Base-by-base conservation (phyloP, 2,888 invertebrate species). In the Sphaerophoria taeniata region DNA sequence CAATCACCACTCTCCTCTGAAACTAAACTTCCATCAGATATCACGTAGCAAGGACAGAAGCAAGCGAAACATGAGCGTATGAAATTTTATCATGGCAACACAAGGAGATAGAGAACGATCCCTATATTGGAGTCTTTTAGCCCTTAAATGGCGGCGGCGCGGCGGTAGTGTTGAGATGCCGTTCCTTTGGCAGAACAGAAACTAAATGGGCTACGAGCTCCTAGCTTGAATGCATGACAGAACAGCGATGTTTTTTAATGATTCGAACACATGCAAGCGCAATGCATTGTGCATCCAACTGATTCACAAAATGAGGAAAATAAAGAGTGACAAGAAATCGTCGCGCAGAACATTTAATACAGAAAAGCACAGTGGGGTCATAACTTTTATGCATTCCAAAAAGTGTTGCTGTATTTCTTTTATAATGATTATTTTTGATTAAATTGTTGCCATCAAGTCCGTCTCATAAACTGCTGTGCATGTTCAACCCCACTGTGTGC, bases 11-110 rank as follows among this genome's bases (percentile, higher is more conserved):
- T 36, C 9, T 12, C 70, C 61, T 71, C 65, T 6, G 9, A 65
- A 78, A 71, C 78, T 72, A 65, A 72, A 72, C 71, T 78, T 78
- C 63, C 71, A 78, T 78, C 78, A 78, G 78, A 78, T 78, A 78
- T 63, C 78, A 78, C 78, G 78, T 78, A 78, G 58, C 65, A 34
- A 39, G 6, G 47, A 14, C n/a, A 61, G n/a, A 2, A 45, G 33
- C 9, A 12, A n/a, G 12, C 39, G 70, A 77, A 77, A 77, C 36
- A 78, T 65, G 65, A 78, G 49, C 63, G 34, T 11, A 72, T 72
- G 78, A 58, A 72, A 72, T 78, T 65, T 71, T 78, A 72, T 72
- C 63, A 58, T 65, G 56, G 49, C 36, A 77, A 58, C 43, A 58
- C 47, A 43, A 43, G 36, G 11, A 61, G 39, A 53, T 31, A 45